These are phyloP conservation scores for Chaenodraco wilsoni DNA, from an alignment of 2,797 vertebrate species.

Conservation along the genomic window DNA sequence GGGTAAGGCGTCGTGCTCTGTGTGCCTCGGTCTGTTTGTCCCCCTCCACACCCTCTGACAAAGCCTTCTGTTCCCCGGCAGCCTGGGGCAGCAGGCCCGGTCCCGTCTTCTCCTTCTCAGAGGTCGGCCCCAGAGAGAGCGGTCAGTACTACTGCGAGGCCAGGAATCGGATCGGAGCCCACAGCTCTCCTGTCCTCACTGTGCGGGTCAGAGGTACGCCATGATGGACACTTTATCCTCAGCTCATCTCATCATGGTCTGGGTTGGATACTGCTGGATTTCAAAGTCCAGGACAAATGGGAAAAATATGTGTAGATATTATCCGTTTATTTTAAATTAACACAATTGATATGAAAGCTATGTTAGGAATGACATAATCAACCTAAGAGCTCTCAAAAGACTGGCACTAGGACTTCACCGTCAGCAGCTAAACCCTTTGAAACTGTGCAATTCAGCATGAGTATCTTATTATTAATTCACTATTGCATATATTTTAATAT, in stretches of 20 bases:
- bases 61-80: constrained; percentile 43
- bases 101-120: constrained; percentile 82
- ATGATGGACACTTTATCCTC: background rate
- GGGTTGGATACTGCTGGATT: too few species aligned
- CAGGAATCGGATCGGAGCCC: constrained; percentile 81
- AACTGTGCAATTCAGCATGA: too few species aligned
- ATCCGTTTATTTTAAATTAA: too few species aligned
- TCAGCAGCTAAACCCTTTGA: too few species aligned
- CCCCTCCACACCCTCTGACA: constrained; percentile 8
- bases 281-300: too few species aligned
- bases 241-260: background rate
- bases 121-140: constrained; percentile 80
- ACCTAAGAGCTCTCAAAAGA: too few species aligned
- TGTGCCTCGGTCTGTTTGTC: constrained; percentile 3
- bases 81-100: constrained; percentile 81
- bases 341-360: too few species aligned
- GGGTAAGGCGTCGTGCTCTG: background rate
- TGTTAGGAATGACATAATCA: too few species aligned
- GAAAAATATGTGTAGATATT: too few species aligned
- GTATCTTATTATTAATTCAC: too few species aligned
- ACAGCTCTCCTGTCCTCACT: constrained; percentile 84
- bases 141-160: constrained; percentile 87
- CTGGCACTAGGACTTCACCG: too few species aligned
- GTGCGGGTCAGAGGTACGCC: constrained; percentile 82
- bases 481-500: too few species aligned